A percentile compares a stretch with the other conserved stretches of the same genome.
Evolutionary conservation across 2,888 invertebrate genomes (phyloP).

Genomic region (Cremastobaeus sp.): DNA sequence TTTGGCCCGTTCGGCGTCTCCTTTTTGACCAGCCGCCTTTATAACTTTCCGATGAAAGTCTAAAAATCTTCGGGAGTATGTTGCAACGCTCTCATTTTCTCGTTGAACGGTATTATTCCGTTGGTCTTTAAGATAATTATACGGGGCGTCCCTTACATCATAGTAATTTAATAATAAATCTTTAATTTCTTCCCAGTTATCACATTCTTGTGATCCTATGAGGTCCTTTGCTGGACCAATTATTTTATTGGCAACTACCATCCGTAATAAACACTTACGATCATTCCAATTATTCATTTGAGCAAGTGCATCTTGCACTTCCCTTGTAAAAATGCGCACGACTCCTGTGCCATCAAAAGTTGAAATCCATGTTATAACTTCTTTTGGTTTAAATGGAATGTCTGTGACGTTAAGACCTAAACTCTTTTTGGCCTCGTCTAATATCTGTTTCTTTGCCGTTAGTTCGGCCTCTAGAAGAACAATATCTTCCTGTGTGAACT

Average conservation of each 20-base stretch:
- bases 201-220: conserved; percentile 8
- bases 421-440: too few relatives aligned
- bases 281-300: background rate
- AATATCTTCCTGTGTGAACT: too few relatives aligned
- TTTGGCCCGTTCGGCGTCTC: background rate
- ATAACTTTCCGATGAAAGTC: background rate
- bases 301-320: conserved; percentile 1
- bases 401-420: too few relatives aligned
- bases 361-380: too few relatives aligned
- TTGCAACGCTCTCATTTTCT: background rate
- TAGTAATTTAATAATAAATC: background rate
- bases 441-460: too few relatives aligned
- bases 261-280: conserved; percentile 1
- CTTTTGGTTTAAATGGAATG: too few relatives aligned
- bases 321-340: background rate
- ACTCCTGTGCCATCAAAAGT: too few relatives aligned
- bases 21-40: background rate
- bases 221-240: background rate
- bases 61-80: background rate
- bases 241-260: background rate
- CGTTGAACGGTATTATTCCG: background rate
- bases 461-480: too few relatives aligned
- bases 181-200: background rate
- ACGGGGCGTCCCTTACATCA: background rate
- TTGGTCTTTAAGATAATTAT: background rate